These are phyloP conservation scores for Lasioglossum marginatum DNA, from an alignment of 2,888 invertebrate species.

Conservation along the genomic window DNA sequence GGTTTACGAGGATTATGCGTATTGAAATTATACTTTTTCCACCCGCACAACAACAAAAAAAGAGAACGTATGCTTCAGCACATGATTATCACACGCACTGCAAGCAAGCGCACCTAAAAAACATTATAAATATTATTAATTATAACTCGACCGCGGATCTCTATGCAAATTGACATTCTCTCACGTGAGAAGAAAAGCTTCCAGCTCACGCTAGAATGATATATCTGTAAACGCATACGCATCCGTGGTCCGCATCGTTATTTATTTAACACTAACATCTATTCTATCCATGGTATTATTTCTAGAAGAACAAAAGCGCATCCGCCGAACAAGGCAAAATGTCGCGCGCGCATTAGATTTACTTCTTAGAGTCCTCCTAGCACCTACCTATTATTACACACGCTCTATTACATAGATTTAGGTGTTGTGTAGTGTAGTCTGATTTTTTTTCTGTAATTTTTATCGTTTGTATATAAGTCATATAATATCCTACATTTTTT, in stretches of 20 bases:
- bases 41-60: background rate
- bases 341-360: conserved; percentile 33
- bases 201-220: background rate
- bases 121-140: conserved; percentile 51
- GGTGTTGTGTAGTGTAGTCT: conserved; percentile 48
- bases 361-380: conserved; percentile 46
- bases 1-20: conserved; percentile 32
- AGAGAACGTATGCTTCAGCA: conserved; percentile 42
- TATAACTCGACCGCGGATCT: conserved; percentile 24
- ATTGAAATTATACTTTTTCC: conserved; percentile 29
- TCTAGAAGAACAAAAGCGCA: conserved; percentile 8
- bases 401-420: conserved; percentile 44
- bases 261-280: conserved; percentile 27
- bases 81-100: conserved; percentile 47
- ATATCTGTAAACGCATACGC: conserved; percentile 3
- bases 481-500: conserved; percentile 34
- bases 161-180: conserved; percentile 6
- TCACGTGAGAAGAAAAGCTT: background rate
- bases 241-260: conserved; percentile 20
- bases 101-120: conserved; percentile 34
- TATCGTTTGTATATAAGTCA: conserved; percentile 56
- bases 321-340: background rate
- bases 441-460: conserved; percentile 51
- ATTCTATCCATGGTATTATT: conserved; percentile 10
- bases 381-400: conserved; percentile 42